These are phyloP conservation scores for Agrochola litura DNA, from an alignment of 2,888 invertebrate species.

Conservation along the genomic window DNA sequence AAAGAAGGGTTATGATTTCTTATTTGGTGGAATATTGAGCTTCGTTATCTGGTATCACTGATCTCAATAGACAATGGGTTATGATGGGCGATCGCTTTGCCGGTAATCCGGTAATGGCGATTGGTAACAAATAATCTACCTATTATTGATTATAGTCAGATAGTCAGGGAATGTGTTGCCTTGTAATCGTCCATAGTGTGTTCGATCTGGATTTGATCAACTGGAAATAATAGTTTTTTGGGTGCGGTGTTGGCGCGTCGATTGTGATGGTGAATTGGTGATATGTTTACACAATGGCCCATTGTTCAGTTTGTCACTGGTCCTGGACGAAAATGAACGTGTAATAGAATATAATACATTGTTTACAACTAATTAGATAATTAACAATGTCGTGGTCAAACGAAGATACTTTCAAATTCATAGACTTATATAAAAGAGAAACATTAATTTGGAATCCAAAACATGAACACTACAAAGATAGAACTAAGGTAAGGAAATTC, in stretches of 20 bases:
- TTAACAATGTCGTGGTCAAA: conserved; percentile 57
- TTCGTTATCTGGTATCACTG: conserved; percentile 7
- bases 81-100: background rate
- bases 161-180: background rate
- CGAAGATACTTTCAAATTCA: conserved; percentile 58
- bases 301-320: conserved; percentile 16
- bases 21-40: background rate
- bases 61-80: background rate
- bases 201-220: background rate
- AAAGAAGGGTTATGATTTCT: background rate
- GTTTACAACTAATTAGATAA: background rate
- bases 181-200: background rate
- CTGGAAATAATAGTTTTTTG: background rate
- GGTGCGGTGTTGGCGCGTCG: conserved; percentile 1
- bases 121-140: background rate
- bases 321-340: conserved; percentile 9
- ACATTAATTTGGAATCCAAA: conserved; percentile 56
- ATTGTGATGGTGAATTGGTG: background rate
- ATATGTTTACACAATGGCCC: conserved; percentile 48
- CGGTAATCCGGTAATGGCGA: conserved; percentile 8
- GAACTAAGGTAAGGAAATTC: conserved; percentile 46
- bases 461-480: conserved; percentile 59
- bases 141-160: background rate
- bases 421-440: conserved; percentile 53
- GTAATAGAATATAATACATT: background rate